Conservation (phyloP, 2,113 vertebrate genomes). For the Acanthochromis polyacanthus region DNA sequence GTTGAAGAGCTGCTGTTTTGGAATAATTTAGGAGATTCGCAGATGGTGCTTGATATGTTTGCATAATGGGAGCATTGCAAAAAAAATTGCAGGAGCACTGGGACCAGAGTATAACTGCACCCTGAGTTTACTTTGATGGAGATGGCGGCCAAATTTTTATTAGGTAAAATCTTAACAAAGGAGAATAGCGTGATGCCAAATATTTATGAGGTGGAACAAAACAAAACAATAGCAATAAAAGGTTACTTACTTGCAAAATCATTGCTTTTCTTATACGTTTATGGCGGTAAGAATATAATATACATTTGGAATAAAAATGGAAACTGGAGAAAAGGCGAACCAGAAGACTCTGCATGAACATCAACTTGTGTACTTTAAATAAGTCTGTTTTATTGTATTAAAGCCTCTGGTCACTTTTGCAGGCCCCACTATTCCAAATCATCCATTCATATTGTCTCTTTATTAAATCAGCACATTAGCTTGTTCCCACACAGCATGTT, state of each 20-base stretch:
- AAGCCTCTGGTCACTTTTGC: conserved; percentile 1
- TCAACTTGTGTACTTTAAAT: background rate
- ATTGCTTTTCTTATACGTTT: background rate
- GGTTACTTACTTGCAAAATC: background rate
- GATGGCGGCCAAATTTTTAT: too few relatives aligned
- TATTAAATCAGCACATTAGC: conserved; percentile 65
- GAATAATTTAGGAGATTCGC: too few relatives aligned
- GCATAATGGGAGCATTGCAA: too few relatives aligned
- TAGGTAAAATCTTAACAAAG: too few relatives aligned
- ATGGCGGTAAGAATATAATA: background rate
- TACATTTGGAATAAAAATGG: background rate
- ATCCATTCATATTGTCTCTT: conserved; percentile 40
- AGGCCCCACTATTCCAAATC: conserved; percentile 34
- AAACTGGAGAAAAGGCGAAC: background rate
- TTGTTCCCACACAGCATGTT: conserved; percentile 60
- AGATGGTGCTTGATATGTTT: too few relatives aligned
- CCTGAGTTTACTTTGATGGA: too few relatives aligned
- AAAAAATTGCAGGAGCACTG: too few relatives aligned
- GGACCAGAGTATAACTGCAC: too few relatives aligned
- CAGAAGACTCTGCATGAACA: background rate
- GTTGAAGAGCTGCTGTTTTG: too few relatives aligned
- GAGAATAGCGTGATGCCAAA: too few relatives aligned
- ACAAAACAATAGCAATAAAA: background rate
- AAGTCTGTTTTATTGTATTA: background rate
- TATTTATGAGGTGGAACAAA: background rate